Base-by-base conservation (phyloP, 2,113 vertebrate genomes). In the Carettochelys insculpta region DNA sequence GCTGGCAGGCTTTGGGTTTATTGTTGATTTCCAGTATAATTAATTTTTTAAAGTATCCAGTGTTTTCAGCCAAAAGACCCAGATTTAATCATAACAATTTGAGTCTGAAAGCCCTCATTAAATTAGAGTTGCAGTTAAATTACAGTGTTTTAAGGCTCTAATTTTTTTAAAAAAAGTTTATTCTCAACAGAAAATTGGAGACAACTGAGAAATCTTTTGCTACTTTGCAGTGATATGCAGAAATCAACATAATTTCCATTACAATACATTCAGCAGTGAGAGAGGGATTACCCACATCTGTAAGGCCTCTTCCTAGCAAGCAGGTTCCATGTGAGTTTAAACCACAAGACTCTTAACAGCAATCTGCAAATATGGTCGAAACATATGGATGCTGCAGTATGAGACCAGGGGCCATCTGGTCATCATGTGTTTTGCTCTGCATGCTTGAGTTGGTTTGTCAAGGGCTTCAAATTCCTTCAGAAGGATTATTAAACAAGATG, bases 341-440 rank as follows among this genome's bases (percentile, higher is more conserved):
- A 71, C 43, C 76, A 41, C 48, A 48, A 51, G 12, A 79, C 83
- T 82, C 83, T 87, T 8, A 93, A 47, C 38, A 91, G 79, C 82
- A 83, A 86, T 90, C 88, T 51, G 78, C 94, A 95, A 92, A 86
- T 43, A 81, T 3, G 4, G 34, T 91, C 41, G 58, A 92, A 95
- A 27, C 88, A 92, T 91, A 93, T 77, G 93, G 82, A 50, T 83
- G 25, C 68, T 91, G 86, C 80, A 86, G 50, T 45, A 58, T 45
- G 83, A 89, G 65, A 34, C 6, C 47, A 29, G 38, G 76, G 90
- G 50, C 94, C 95, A 95, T 94, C 94, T 97, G 97, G 90, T 80
- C 89, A 83, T 95, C 89, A 38, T 80, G 86, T 93, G 89, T 90
- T 86, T 88, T 45, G 34, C 56, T 88, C 86, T 45, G 11, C 43